Percentiles rank a stretch among this genome's conserved stretches.
Conservation (phyloP, 35 echinoderm and acorn worm genomes). For the Diadema setosum region DNA sequence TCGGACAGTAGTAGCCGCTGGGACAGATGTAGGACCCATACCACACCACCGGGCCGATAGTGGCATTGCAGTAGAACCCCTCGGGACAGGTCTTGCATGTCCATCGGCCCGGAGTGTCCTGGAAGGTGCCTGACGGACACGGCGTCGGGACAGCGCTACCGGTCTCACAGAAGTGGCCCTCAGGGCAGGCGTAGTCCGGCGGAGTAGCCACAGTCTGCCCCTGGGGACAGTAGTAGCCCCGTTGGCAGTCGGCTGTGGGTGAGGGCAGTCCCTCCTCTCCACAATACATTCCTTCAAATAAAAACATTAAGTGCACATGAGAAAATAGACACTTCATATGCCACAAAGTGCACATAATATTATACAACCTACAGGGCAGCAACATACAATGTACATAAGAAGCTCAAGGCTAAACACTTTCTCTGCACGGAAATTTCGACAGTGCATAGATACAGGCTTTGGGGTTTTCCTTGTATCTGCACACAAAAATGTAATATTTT, state of each 20-base stretch:
- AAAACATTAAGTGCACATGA: too few relatives aligned
- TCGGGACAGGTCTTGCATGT: constrained; percentile 76
- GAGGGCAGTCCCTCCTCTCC: constrained; percentile 56
- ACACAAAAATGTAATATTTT: too few relatives aligned
- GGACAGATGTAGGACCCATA: constrained; percentile 82
- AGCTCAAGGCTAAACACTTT: too few relatives aligned
- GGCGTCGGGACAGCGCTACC: constrained; percentile 73
- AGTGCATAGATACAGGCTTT: too few relatives aligned
- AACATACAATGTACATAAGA: too few relatives aligned
- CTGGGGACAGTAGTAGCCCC: constrained; percentile 86
- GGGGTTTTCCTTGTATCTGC: too few relatives aligned
- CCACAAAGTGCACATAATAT: too few relatives aligned
- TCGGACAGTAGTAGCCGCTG: constrained; percentile 87
- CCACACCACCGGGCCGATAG: constrained; percentile 87
- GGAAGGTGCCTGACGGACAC: constrained; percentile 89
- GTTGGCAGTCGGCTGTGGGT: constrained; percentile 60
- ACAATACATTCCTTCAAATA: constrained; percentile 75
- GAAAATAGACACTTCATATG: too few relatives aligned
- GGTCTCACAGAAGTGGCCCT: constrained; percentile 80
- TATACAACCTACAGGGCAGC: too few relatives aligned
- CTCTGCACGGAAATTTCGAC: too few relatives aligned
- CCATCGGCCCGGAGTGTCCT: constrained; percentile 81
- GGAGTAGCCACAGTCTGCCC: constrained; percentile 79
- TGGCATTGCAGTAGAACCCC: constrained; percentile 92
- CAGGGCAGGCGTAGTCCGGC: constrained; percentile 62